A percentile compares a stretch with the other conserved stretches of the same genome.
Conservation (phyloP, 2,797 vertebrate genomes). For the Halcyon badia region DNA sequence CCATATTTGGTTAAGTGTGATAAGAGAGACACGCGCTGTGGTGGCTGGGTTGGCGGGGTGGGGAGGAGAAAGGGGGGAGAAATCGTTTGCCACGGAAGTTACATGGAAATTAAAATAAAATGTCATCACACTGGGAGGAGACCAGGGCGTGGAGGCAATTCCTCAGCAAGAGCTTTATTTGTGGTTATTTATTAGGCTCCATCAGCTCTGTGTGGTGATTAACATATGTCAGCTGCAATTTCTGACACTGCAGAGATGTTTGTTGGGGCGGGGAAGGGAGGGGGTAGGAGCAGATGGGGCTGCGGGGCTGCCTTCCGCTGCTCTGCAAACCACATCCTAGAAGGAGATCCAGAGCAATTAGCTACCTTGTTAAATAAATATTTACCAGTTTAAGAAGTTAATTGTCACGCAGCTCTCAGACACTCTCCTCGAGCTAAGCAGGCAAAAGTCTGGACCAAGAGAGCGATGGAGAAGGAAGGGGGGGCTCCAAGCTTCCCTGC, state of each 20-base stretch:
- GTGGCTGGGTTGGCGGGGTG: not conserved
- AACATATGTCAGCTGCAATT: slow-evolving; percentile 25
- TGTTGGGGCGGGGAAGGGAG: not conserved
- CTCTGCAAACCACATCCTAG: slow-evolving; percentile 5
- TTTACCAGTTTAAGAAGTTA: not conserved
- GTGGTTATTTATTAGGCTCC: slow-evolving; percentile 51
- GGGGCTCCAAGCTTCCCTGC: not conserved
- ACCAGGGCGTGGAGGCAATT: slow-evolving; percentile 19
- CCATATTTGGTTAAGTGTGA: slow-evolving; percentile 77
- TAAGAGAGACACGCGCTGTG: slow-evolving; percentile 39
- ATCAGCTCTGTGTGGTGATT: slow-evolving; percentile 20
- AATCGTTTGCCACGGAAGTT: slow-evolving; percentile 44
- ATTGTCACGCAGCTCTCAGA: not conserved
- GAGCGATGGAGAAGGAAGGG: not conserved
- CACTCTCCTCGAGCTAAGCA: not conserved
- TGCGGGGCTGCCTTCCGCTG: not conserved
- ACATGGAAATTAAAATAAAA: slow-evolving; percentile 47
- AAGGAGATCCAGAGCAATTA: not conserved
- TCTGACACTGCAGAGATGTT: not conserved
- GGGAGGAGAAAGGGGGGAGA: slow-evolving; percentile 28
- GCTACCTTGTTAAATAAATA: not conserved
- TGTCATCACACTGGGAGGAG: slow-evolving; percentile 43
- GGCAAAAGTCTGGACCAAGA: not conserved
- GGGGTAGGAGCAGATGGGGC: not conserved
- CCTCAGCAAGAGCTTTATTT: not conserved